Evolutionary conservation across 1,140 invertebrate genomes (phyloP).

Genomic region (Thalassaphorura encarpata): DNA sequence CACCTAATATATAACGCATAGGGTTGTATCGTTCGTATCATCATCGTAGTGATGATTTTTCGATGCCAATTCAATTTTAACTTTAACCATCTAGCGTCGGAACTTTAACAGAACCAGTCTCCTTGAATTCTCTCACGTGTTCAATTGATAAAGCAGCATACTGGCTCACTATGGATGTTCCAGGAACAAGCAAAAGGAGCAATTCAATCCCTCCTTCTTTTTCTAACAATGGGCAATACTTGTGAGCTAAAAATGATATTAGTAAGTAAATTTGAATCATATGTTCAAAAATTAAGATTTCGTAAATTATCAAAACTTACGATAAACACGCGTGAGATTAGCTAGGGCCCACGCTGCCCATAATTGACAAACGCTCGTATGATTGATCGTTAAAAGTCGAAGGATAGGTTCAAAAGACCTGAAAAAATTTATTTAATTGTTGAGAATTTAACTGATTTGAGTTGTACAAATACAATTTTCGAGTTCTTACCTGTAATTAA

Average conservation of each 20-base stretch:
- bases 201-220: constrained; percentile 71
- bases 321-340: constrained; percentile 55
- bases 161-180: too few species aligned
- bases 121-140: too few species aligned
- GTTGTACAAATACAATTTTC: neutral
- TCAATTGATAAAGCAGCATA: too few species aligned
- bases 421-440: constrained; percentile 7
- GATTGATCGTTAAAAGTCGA: constrained; percentile 61
- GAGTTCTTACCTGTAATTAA: constrained; percentile 72
- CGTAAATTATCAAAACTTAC: constrained; percentile 2
- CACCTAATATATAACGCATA: too few species aligned
- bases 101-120: too few species aligned
- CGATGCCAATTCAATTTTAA: too few species aligned
- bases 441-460: neutral
- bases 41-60: too few species aligned
- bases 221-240: constrained; percentile 79
- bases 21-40: too few species aligned
- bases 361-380: constrained; percentile 82
- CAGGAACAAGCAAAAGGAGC: constrained; percentile 37
- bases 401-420: constrained; percentile 84
- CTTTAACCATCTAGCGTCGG: too few species aligned
- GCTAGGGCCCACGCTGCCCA: constrained; percentile 98
- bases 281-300: constrained; percentile 4
- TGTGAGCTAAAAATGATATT: constrained; percentile 54
- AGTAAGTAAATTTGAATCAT: constrained; percentile 15